Percentiles rank a stretch among this genome's conserved stretches.
phyloP scores from a whole-genome alignment of 2,113 vertebrate species.

The Gallinago jamesoni region DNA sequence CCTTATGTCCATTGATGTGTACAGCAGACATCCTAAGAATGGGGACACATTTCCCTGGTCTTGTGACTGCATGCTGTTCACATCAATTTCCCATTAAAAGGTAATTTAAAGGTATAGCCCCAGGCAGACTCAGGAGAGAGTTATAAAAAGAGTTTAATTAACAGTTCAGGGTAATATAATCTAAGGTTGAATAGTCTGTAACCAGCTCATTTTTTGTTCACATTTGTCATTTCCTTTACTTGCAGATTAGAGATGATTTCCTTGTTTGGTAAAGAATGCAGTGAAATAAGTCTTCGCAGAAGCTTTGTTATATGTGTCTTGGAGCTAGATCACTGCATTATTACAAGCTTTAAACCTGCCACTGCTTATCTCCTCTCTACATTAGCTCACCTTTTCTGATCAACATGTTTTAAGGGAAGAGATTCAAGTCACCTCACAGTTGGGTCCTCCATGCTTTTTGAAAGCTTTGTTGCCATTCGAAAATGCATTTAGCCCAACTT shows the following conservation, averaged over 20 bases:
- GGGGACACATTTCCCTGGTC: slow-evolving; percentile 43
- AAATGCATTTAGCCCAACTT: background rate
- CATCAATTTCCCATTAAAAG: slow-evolving; percentile 61
- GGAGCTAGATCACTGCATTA: background rate
- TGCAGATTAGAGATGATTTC: slow-evolving; percentile 55
- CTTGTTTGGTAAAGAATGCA: slow-evolving; percentile 45
- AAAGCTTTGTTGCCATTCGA: background rate
- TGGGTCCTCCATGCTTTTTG: background rate
- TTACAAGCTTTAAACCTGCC: background rate
- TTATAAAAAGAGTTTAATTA: slow-evolving; percentile 72
- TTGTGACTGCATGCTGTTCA: slow-evolving; percentile 54
- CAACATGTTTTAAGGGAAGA: background rate
- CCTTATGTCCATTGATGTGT: slow-evolving; percentile 50
- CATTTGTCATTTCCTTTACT: slow-evolving; percentile 49
- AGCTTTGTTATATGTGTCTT: background rate
- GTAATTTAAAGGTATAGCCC: slow-evolving; percentile 55
- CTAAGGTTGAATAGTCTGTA: slow-evolving; percentile 49
- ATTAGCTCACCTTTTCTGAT: background rate
- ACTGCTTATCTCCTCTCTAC: background rate
- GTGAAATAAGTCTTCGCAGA: slow-evolving; percentile 45
- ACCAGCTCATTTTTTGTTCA: slow-evolving; percentile 42
- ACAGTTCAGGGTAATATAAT: slow-evolving; percentile 65
- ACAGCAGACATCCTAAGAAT: slow-evolving; percentile 28
- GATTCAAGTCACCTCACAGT: background rate
- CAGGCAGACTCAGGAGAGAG: slow-evolving; percentile 45